Conservation (phyloP, 2,797 vertebrate genomes). For the Furcifer pardalis region DNA sequence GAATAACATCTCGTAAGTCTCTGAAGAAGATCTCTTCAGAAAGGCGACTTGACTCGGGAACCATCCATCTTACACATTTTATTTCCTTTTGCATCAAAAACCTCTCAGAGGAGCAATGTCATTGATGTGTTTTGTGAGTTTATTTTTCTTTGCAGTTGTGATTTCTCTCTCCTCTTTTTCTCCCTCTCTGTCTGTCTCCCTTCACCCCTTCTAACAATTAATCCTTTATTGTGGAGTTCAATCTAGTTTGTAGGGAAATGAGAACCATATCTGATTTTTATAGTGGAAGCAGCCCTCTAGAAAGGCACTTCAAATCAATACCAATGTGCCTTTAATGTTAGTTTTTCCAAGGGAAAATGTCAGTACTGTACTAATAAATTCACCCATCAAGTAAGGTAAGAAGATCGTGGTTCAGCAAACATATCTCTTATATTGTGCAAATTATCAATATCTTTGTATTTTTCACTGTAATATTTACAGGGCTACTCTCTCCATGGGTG, state of each 20-base stretch:
- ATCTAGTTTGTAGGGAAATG: constrained; percentile 47
- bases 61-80: constrained; percentile 29
- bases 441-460: constrained; percentile 11
- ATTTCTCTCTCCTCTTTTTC: neutral
- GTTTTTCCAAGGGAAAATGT: constrained; percentile 51
- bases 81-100: constrained; percentile 17
- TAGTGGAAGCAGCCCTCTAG: constrained; percentile 33
- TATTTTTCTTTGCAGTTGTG: constrained; percentile 34
- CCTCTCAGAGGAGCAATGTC: constrained; percentile 41
- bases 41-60: constrained; percentile 31
- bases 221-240: constrained; percentile 60
- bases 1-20: constrained; percentile 29
- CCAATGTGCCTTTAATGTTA: constrained; percentile 40
- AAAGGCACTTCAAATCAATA: constrained; percentile 55
- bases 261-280: constrained; percentile 38
- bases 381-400: constrained; percentile 28
- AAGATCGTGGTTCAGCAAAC: constrained; percentile 55
- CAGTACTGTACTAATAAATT: constrained; percentile 32
- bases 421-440: neutral
- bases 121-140: constrained; percentile 37
- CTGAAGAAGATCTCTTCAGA: constrained; percentile 36
- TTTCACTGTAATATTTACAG: neutral
- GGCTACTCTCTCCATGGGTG: neutral
- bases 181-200: too few relatives aligned
- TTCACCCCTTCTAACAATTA: constrained; percentile 35